A percentile compares a stretch with the other conserved stretches of the same genome.
These are phyloP conservation scores for Alethe diademata DNA, from an alignment of 2,113 vertebrate genomes.

Conservation along the genomic window DNA sequence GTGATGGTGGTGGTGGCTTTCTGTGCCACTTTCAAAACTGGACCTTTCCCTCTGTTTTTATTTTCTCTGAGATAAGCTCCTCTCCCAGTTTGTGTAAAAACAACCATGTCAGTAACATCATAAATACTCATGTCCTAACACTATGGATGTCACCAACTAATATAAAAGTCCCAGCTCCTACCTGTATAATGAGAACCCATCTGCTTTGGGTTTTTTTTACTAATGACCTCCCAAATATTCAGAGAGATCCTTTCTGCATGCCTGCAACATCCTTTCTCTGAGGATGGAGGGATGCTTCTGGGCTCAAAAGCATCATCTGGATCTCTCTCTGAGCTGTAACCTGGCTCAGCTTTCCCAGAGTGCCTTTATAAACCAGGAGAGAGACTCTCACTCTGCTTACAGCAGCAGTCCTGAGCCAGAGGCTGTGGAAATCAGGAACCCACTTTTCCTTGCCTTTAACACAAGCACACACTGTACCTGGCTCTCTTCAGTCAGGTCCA, in stretches of 20 bases:
- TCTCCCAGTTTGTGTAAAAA: neutral
- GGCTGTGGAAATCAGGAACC: neutral
- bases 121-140: neutral
- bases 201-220: neutral
- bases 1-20: neutral
- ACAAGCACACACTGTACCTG: fast-evolving
- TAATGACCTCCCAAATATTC: neutral
- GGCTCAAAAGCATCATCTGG: neutral
- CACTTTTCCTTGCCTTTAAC: neutral
- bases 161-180: neutral
- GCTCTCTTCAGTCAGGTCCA: neutral
- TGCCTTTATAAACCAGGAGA: neutral
- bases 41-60: neutral
- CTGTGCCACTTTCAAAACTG: neutral
- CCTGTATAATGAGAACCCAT: neutral
- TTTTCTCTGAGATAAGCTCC: neutral
- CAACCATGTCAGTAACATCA: neutral
- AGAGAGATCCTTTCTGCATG: neutral
- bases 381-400: neutral
- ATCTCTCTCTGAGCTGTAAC: neutral
- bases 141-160: fast-evolving
- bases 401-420: neutral
- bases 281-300: neutral
- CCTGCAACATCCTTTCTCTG: neutral
- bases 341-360: neutral